These are phyloP conservation scores for Tortricodes alternella DNA, from an alignment of 2,888 invertebrate species.

Conservation along the genomic window DNA sequence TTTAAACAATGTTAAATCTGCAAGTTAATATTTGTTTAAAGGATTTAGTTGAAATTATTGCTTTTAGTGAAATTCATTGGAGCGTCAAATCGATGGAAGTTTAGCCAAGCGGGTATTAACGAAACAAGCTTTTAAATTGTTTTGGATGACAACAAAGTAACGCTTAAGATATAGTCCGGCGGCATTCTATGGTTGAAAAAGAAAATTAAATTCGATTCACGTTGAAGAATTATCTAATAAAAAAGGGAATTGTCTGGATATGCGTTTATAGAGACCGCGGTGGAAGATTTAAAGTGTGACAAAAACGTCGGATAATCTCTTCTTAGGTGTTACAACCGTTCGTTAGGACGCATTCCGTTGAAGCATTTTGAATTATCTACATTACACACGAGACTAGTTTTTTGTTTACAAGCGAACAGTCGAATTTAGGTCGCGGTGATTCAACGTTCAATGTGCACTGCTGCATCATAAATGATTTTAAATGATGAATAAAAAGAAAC, in stretches of 20 bases:
- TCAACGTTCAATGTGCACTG: not conserved
- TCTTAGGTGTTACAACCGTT: conserved; percentile 58
- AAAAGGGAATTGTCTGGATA: conserved; percentile 48
- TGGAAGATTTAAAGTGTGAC: conserved; percentile 45
- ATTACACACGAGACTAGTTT: conserved; percentile 52
- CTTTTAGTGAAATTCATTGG: conserved; percentile 47
- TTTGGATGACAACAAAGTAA: conserved; percentile 25
- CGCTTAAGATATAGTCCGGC: conserved; percentile 25
- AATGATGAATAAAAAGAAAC: conserved; percentile 40
- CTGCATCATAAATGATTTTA: not conserved
- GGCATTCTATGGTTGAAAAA: conserved; percentile 7
- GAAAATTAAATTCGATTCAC: conserved; percentile 27
- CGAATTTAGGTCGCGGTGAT: not conserved
- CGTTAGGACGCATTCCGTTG: conserved; percentile 54
- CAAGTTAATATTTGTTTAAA: conserved; percentile 66
- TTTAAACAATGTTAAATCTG: conserved; percentile 61
- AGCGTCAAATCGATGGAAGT: conserved; percentile 40
- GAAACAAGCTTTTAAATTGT: conserved; percentile 29
- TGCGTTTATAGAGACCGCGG: conserved; percentile 45
- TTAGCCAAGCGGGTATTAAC: conserved; percentile 27
- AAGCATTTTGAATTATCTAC: conserved; percentile 51
- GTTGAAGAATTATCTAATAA: conserved; percentile 38
- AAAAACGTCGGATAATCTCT: conserved; percentile 52
- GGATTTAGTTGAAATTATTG: conserved; percentile 56
- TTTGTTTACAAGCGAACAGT: conserved; percentile 34